A percentile compares a stretch with the other conserved stretches of the same genome.
Conservation (phyloP, 2,888 invertebrate genomes). For the Pachymerium ferrugineum region DNA sequence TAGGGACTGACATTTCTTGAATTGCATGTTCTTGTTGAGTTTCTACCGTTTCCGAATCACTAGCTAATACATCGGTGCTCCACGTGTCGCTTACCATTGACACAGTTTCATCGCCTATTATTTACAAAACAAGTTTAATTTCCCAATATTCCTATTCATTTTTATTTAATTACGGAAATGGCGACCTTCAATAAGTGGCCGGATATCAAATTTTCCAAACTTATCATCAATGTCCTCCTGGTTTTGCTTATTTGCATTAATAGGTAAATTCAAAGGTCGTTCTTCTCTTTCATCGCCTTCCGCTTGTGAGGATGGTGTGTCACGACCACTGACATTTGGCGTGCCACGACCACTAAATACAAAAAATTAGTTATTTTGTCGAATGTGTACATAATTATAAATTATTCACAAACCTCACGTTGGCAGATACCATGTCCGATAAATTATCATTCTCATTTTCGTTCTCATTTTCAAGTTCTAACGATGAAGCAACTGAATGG, state of each 20-base stretch:
- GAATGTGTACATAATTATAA: not conserved
- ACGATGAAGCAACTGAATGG: conserved; percentile 81
- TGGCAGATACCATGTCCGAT: conserved; percentile 95
- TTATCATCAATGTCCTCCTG: conserved; percentile 95
- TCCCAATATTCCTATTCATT: not conserved
- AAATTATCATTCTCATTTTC: conserved; percentile 82
- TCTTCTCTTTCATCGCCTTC: conserved; percentile 40
- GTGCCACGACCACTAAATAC: conserved; percentile 68
- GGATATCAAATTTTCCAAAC: conserved; percentile 97
- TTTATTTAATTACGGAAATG: not conserved
- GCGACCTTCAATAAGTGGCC: conserved; percentile 56
- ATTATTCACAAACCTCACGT: conserved; percentile 54
- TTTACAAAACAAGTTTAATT: conserved; percentile 19
- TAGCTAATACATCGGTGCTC: conserved; percentile 96
- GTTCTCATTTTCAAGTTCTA: conserved; percentile 74
- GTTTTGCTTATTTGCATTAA: conserved; percentile 62
- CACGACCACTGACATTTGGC: conserved; percentile 92
- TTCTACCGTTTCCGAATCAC: conserved; percentile 90
- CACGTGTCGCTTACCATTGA: conserved; percentile 97
- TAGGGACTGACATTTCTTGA: conserved; percentile 31
- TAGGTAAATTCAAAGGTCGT: conserved; percentile 44
- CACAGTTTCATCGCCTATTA: conserved; percentile 82
- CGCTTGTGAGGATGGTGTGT: conserved; percentile 86
- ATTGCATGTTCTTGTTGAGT: conserved; percentile 30
- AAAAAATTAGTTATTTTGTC: conserved; percentile 4